phyloP scores from a whole-genome alignment of 2,797 vertebrate genomes.

The Xenopus petersii region DNA sequence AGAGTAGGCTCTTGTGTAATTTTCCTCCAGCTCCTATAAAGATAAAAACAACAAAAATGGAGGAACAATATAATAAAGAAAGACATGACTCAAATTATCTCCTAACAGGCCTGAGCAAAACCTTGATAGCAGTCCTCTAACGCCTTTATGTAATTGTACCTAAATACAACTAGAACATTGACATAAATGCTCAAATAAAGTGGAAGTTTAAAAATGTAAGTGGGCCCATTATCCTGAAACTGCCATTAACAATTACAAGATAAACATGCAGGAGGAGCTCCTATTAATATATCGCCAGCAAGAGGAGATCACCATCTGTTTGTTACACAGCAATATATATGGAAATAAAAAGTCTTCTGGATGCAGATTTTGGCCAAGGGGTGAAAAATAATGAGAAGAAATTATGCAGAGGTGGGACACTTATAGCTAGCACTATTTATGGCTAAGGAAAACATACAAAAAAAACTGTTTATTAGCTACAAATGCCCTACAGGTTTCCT shows the following conservation, averaged over 20 bases:
- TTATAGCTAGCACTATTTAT: slow-evolving; percentile 23
- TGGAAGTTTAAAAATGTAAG: background rate
- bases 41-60: background rate
- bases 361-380: background rate
- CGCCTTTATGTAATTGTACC: too few species aligned
- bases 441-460: slow-evolving; percentile 10
- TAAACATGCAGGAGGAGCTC: slow-evolving; percentile 9
- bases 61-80: too few species aligned
- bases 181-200: background rate
- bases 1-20: slow-evolving; percentile 86
- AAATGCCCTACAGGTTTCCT: background rate
- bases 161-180: too few species aligned
- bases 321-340: slow-evolving; percentile 22
- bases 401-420: slow-evolving; percentile 2
- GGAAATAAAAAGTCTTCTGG: slow-evolving; percentile 15
- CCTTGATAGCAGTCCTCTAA: too few species aligned
- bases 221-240: background rate
- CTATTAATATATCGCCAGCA: slow-evolving; percentile 31
- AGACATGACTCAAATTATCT: too few species aligned
- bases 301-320: slow-evolving; percentile 18
- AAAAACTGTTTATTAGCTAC: slow-evolving; percentile 23
- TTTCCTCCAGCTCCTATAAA: slow-evolving; percentile 88
- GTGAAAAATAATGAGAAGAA: background rate
- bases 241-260: background rate
- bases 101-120: too few species aligned